Percentiles rank a stretch among this genome's conserved stretches.
Evolutionary conservation across 2,888 invertebrate species (phyloP).

Genomic region (Chymomyza procnemis): DNA sequence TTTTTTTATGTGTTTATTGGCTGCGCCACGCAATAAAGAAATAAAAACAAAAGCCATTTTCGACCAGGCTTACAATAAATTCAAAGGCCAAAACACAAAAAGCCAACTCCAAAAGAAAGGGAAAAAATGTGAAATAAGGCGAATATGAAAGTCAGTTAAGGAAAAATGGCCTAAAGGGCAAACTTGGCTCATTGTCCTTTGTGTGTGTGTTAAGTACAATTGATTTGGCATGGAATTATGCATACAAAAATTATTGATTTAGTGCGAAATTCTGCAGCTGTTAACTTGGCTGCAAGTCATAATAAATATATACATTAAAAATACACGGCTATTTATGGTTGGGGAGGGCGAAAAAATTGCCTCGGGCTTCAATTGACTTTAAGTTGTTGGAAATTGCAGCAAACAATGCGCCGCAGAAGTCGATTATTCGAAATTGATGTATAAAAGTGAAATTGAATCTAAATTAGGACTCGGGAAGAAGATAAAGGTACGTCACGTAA

Average conservation of each 20-base stretch:
- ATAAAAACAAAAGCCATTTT: constrained; percentile 13
- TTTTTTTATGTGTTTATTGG: constrained; percentile 2
- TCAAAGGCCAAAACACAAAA: not conserved
- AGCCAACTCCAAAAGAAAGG: constrained; percentile 25
- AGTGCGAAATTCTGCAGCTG: not conserved
- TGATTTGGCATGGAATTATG: constrained; percentile 16
- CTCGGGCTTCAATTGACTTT: too few relatives aligned
- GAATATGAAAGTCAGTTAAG: constrained; percentile 2
- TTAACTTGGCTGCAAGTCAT: not conserved
- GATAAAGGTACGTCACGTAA: too few relatives aligned
- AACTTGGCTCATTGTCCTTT: constrained; percentile 1
- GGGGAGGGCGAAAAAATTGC: too few relatives aligned
- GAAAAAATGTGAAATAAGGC: not conserved
- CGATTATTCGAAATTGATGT: too few relatives aligned
- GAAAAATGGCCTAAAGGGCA: constrained; percentile 1
- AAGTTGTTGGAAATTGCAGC: too few relatives aligned
- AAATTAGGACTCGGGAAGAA: too few relatives aligned
- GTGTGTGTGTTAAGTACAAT: constrained; percentile 12
- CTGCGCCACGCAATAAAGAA: constrained; percentile 1
- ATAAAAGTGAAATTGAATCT: too few relatives aligned
- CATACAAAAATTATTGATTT: not conserved
- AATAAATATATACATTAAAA: not conserved
- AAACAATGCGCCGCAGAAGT: too few relatives aligned
- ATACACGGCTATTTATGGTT: not conserved
- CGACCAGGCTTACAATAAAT: not conserved